These are phyloP conservation scores for Diadophis punctatus DNA, from an alignment of 2,113 vertebrate genomes.

Conservation along the genomic window DNA sequence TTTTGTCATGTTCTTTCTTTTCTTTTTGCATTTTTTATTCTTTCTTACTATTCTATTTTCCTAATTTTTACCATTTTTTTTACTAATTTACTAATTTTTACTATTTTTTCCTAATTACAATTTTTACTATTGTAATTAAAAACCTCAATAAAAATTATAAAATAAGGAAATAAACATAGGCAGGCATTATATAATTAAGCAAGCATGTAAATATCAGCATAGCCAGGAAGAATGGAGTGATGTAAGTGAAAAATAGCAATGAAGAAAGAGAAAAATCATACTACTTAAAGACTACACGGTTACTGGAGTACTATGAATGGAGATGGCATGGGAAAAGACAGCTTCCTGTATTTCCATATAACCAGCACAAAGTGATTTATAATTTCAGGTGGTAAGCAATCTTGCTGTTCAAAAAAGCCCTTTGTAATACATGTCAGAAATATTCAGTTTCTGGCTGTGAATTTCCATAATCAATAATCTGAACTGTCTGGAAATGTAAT, in stretches of 20 bases:
- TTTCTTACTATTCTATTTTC: background rate
- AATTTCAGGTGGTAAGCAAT: background rate
- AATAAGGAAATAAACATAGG: background rate
- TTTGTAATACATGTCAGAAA: background rate
- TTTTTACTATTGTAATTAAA: background rate
- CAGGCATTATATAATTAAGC: background rate
- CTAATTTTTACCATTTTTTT: background rate
- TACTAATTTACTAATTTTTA: too few relatives aligned
- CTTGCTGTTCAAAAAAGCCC: background rate
- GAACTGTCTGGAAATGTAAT: background rate
- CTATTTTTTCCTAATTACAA: too few relatives aligned
- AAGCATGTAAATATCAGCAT: background rate
- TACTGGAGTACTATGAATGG: background rate
- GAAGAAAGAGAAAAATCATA: background rate
- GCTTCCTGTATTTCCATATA: background rate
- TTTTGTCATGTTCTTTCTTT: background rate
- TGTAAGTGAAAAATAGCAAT: background rate
- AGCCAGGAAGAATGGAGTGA: background rate
- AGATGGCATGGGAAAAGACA: background rate
- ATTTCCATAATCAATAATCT: background rate
- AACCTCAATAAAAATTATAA: background rate
- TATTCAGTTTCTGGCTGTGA: background rate
- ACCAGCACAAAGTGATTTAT: background rate
- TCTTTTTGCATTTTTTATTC: background rate
- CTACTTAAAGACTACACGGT: background rate